Evolutionary conservation across 2,113 vertebrate genomes (phyloP), one percentile per base, ranked within the genome.

Genomic region (Ophthalmolycus amberensis): DNA sequence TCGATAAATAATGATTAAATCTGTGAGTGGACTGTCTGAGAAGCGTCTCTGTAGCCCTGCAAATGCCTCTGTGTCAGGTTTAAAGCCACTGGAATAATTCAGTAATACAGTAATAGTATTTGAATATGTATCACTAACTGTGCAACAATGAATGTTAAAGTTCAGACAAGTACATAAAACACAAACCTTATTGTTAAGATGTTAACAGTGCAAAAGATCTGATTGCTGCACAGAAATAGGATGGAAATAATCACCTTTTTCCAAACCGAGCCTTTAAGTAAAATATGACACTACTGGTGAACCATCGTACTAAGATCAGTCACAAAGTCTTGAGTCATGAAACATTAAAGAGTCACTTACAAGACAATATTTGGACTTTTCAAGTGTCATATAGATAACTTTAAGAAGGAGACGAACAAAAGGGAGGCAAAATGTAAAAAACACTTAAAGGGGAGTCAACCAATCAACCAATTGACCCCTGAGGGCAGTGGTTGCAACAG

Each of bases 1-100:
- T 50, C n/a, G 12, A 70, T 59, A 42, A 32, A 60, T 48, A 18
- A 78, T 52, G 38, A 52, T 10, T 1, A 42, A 81, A 72, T 63
- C n/a, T 81, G 62, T 71, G 37, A 56, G 29, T 72, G 18, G 11
- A 44, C 25, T 44, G 11, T 29, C 15, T 56, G 48, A 60, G n/a
- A 42, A 56, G 34, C n/a, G 42, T 34, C 18, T 40, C 16, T 40
- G 22, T 34, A 12, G 29, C 44, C 3, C 4, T 10, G 16, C 29
- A 20, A 46, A 12, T 9, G n/a, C 6, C 10, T 44, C 44, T 29
- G 20, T 34, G 62, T 69, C 44, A 34, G 18, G 18, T 34, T 59
- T 11, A 37, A 67, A 80, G 20, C 27, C 11, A 32, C 32, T 6
- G 20, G 32, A n/a, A 29, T 48, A 54, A 5, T 70, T 25, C 16